Base-by-base conservation (phyloP, 2,113 vertebrate species). In the Callopanchax toddi region DNA sequence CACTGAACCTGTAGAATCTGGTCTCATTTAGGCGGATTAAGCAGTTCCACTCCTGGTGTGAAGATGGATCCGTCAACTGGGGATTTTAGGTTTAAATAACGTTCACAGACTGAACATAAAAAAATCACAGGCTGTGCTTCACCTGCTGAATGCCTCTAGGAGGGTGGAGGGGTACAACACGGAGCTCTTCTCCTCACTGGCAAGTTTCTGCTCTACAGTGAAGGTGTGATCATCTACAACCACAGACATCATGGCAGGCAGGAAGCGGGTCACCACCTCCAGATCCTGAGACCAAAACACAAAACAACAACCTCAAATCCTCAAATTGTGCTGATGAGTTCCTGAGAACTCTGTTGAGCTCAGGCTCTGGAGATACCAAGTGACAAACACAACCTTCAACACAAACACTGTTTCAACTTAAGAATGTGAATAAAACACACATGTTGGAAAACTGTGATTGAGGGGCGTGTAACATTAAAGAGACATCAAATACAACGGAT, bases 151-250 rank as follows among this genome's bases (percentile, higher is more conserved):
- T 21, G 92, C 87, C 2, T 97, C 96, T 0, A 96, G 95, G 32
- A 98, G 92, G 1, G 87, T 58, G 69, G 68, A 94, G 22, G 97
- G 97, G 57, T 99, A 99, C 0, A 86, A 52, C 46, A 86, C 71
- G 0, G 94, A 91, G 45, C 91, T 95, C 66, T 96, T 96, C 76
- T 99, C 97, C 63, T 99, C 97, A 0, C 91, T 93, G 42, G 37
- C 97, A 29, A 99, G 93, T 56, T 97, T 99, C 92, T 96, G 96
- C 1, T 99, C 97, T 0, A 98, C 94, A 0, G 78, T 96, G 92
- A 94, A 98, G 0, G 93, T 97, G 71, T 97, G 91, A 78, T 99
- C 97, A 0, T 99, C 97, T 56, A 99, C 96, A 81, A 98, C 94
- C 3, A 99, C 94, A 3, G 96, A 95, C 97, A 99, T 96, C 90